Base-by-base conservation (phyloP, 2,797 vertebrate genomes). In the Carapus acus region DNA sequence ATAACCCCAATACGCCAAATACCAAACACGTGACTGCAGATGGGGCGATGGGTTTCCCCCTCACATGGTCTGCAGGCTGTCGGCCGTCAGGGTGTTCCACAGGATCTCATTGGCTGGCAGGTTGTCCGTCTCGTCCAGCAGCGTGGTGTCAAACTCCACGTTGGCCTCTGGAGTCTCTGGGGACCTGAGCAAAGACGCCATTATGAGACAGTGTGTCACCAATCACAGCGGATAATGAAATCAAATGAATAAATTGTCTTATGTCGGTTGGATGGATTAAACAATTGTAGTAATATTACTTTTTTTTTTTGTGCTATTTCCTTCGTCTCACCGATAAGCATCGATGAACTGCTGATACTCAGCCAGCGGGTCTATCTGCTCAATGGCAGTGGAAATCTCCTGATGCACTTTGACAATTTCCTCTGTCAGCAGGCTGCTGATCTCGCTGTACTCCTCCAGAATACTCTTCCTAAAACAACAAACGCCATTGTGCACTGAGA, bases 81-180 rank as follows among this genome's bases (percentile, higher is more conserved):
- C 94, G 19, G 91, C 93, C 2, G 93, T 98, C 81, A 98, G 88
- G 54, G 93, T 97, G 87, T 96, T 97, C 95, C 95, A 97, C 76
- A 95, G 90, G 58, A 98, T 96, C 66, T 98, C 94, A 79, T 96
- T 94, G 61, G 90, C 91, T 41, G 94, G 90, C 64, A 97, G 88
- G 70, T 90, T 93, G 80, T 97, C 95, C 0, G 90, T 93, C 79
- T 98, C 94, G 71, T 97, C 94, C 78, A 93, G 70, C 40, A 97
- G 80, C 13, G 92, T 89, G 0, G 82, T 71, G 58, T 98, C 94
- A 67, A 97, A 96, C 57, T 96, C 92, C 74, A 97, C 91, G 57
- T 81, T 87, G 39, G 88, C 85, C 68, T 95, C 92, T 15, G 89
- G 84, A 49, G 82, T 77, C 86, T 90, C 90, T 2, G 91, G 89